Evolutionary conservation across 1,140 invertebrate species (phyloP), one percentile per base, ranked within the genome.

Genomic region (Tetramorium alpestre): DNA sequence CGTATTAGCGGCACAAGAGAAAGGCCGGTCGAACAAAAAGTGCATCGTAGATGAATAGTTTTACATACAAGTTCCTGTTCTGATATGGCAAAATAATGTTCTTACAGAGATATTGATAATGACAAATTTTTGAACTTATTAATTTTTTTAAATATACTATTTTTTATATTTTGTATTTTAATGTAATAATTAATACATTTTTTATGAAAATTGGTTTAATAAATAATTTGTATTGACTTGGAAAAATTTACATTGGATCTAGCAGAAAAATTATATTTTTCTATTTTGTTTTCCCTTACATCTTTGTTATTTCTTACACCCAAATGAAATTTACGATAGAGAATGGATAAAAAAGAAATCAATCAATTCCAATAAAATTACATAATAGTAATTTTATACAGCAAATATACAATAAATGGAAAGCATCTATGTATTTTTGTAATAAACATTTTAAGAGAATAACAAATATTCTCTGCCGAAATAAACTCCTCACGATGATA

Each of bases 21-120:
- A 70, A 81, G 78, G 49, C 22, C 22, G 11, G 28, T 81, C 22
- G 33, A 25, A 11, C 49, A 70, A 81, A 70, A 81, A 44, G 49
- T 33, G 7, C 65, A 70, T 73, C 69, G 13, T 60, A 49, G 16
- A 41, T 69, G 22, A 11, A 60, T 60, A 60, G 4, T 60, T 81
- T 56, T 47, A 65, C 47, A 80, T 28, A 16, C 64, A 67, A 67
- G 64, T 67, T 77, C 25, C 5, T 28, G 38, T 11, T 77, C 8
- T 28, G 41, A 62, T 47, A 47, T n/a, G 18, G 25, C 41, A 47
- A 47, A 64, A 7, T 60, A 76, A 76, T 58, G 58, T 47, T 62
- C 56, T 62, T 13, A 41, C 8, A 18, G 18, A 44, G 18, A 76
- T 13, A 7, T 47, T 44, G 44, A 65, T 10, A 49, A 47, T 13